Evolutionary conservation across 2,888 invertebrate species (phyloP).

Genomic region (Phrixothrix hirtus): DNA sequence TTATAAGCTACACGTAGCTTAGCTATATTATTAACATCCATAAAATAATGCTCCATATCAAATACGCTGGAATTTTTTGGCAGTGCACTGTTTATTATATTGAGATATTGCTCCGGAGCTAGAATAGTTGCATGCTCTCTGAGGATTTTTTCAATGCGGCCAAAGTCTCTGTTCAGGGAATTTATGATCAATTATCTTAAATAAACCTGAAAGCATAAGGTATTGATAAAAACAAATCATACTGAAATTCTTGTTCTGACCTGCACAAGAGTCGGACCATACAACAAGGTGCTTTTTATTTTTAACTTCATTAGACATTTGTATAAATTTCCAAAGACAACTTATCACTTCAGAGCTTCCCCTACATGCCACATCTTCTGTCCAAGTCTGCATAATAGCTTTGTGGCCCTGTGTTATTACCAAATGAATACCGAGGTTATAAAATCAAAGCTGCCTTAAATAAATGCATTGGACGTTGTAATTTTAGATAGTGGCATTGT

Average conservation of each 20-base stretch:
- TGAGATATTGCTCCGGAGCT: too few relatives aligned
- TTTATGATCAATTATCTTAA: constrained; percentile 46
- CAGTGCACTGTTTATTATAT: too few relatives aligned
- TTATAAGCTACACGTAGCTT: constrained; percentile 30
- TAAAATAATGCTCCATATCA: too few relatives aligned
- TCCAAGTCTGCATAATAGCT: constrained; percentile 36
- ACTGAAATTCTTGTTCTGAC: constrained; percentile 43
- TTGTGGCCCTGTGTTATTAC: constrained; percentile 13
- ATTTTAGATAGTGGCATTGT: constrained; percentile 36
- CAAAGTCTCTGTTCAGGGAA: constrained; percentile 47
- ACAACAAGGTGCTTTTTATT: constrained; percentile 28
- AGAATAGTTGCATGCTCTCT: constrained; percentile 40
- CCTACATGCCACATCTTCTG: constrained; percentile 37
- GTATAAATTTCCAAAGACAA: constrained; percentile 26
- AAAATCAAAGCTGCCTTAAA: too few relatives aligned
- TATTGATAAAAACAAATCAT: constrained; percentile 39
- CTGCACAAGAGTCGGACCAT: constrained; percentile 43
- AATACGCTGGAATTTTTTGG: too few relatives aligned
- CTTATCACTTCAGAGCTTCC: constrained; percentile 38
- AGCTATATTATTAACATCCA: too few relatives aligned
- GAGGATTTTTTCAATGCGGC: constrained; percentile 42
- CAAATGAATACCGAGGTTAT: constrained; percentile 19
- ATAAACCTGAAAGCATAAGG: constrained; percentile 40
- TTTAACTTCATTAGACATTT: constrained; percentile 24
- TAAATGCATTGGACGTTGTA: constrained; percentile 33